These are phyloP conservation scores for Pelochelys cantorii DNA, from an alignment of 2,797 vertebrate species.

Conservation along the genomic window DNA sequence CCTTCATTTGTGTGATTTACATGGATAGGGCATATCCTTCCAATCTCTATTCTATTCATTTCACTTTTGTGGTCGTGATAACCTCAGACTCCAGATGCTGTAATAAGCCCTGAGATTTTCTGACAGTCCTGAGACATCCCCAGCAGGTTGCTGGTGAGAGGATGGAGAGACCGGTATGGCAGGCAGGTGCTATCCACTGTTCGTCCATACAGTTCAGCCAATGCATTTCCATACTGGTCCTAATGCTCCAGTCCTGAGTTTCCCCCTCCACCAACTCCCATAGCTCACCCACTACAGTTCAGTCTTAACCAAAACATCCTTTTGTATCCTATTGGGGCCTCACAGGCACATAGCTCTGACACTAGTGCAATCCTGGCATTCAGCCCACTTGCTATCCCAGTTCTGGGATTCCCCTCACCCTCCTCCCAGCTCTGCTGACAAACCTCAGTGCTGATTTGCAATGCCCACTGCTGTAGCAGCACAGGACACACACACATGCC, in stretches of 20 bases:
- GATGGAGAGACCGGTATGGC: background rate
- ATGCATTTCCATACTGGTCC: background rate
- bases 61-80: background rate
- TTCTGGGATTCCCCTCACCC: too few species aligned
- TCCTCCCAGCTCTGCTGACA: rapidly evolving
- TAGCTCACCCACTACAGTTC: background rate
- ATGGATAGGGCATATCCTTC: background rate
- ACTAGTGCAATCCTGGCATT: rapidly evolving
- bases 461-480: background rate
- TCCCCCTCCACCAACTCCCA: background rate
- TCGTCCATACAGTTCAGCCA: background rate
- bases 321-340: background rate
- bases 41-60: background rate
- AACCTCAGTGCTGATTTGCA: background rate
- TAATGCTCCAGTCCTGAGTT: background rate
- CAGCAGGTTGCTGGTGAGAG: background rate
- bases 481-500: background rate
- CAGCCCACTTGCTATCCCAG: background rate
- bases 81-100: background rate
- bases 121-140: background rate
- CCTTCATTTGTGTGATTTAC: background rate
- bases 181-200: background rate
- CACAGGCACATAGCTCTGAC: background rate
- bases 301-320: background rate
- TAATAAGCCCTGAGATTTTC: background rate